Evolutionary conservation across 2,113 vertebrate species (phyloP).

Genomic region (Sterrhoptilus dennistouni): DNA sequence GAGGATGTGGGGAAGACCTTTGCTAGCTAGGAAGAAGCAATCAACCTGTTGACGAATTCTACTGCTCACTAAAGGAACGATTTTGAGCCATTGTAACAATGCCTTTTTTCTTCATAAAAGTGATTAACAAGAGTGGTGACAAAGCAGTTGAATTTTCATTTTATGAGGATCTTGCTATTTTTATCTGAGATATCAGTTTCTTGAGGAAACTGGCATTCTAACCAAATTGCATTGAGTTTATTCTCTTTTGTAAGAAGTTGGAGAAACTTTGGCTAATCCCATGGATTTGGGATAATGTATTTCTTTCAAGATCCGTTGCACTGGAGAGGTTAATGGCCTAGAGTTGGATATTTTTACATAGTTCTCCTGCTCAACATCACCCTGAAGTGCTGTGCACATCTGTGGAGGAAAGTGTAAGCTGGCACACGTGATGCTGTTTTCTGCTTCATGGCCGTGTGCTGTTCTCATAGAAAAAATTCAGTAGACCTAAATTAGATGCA

Average conservation of each 20-base stretch:
- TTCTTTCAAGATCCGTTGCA: constrained; percentile 11
- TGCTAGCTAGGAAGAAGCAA: constrained; percentile 89
- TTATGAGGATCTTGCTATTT: constrained; percentile 66
- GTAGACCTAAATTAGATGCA: constrained; percentile 24
- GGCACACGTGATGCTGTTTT: constrained; percentile 45
- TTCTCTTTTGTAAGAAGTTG: constrained; percentile 51
- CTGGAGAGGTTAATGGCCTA: not conserved
- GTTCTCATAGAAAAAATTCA: not conserved
- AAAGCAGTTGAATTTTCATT: constrained; percentile 71
- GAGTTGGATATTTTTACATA: constrained; percentile 5
- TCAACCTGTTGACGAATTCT: constrained; percentile 67
- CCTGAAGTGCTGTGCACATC: constrained; percentile 30
- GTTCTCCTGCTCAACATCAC: constrained; percentile 5
- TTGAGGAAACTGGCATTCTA: constrained; percentile 74
- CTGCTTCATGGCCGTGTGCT: constrained; percentile 48
- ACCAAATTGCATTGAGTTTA: constrained; percentile 65
- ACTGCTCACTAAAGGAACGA: constrained; percentile 64
- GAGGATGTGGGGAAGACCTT: constrained; percentile 94
- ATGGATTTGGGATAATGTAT: not conserved
- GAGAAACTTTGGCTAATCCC: constrained; percentile 10
- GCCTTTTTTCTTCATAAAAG: constrained; percentile 78
- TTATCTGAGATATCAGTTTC: constrained; percentile 67
- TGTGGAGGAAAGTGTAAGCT: not conserved
- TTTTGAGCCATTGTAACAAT: constrained; percentile 84
- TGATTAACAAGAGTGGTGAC: constrained; percentile 66